These are phyloP conservation scores for Gulo gulo DNA, from an alignment of 2,113 vertebrate genomes.

Conservation along the genomic window DNA sequence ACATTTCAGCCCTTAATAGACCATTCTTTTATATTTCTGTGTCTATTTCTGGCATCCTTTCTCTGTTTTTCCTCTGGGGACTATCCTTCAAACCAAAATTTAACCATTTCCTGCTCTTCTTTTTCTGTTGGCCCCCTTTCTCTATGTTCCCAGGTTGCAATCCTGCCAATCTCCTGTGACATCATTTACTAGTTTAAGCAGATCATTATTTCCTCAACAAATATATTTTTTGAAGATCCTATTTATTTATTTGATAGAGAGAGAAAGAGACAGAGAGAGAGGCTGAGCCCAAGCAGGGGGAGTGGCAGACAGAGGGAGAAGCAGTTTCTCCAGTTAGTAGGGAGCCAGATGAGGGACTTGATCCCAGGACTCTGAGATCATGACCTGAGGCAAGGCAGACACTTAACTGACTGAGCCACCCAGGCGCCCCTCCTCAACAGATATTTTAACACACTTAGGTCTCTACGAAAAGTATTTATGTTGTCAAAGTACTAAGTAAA, in stretches of 20 bases:
- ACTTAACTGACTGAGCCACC: background rate
- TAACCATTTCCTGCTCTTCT: background rate
- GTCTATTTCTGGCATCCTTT: background rate
- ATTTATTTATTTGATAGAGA: background rate
- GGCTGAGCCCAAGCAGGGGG: background rate
- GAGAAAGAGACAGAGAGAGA: background rate
- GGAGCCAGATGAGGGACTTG: no score
- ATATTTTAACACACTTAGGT: background rate
- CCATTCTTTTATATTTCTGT: background rate
- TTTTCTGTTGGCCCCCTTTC: background rate
- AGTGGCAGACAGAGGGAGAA: background rate
- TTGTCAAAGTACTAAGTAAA: background rate
- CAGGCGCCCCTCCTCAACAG: background rate
- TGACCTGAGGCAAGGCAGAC: background rate
- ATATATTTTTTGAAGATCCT: background rate
- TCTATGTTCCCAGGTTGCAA: background rate
- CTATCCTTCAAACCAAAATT: background rate
- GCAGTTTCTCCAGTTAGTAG: no score
- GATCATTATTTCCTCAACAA: background rate
- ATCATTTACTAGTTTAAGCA: background rate
- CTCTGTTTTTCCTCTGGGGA: background rate
- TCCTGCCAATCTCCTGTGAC: background rate
- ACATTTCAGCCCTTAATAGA: background rate
- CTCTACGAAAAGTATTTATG: background rate
- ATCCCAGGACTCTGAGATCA: background rate